Conservation (phyloP, 35 echinoderm and acorn worm species). For the Ophiothrix spiculata region DNA sequence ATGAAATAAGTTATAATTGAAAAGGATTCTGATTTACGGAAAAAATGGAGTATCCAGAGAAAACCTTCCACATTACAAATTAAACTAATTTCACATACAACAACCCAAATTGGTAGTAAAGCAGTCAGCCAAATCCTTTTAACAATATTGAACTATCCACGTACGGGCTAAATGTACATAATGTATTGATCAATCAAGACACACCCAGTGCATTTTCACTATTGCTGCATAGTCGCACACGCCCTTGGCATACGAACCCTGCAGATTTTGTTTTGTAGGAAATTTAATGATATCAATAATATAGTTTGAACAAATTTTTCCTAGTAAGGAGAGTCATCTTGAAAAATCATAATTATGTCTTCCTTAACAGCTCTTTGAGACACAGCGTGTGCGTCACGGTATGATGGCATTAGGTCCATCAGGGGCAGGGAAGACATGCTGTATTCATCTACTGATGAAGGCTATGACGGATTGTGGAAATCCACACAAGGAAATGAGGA, state of each 20-base stretch:
- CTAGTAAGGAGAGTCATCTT: neutral
- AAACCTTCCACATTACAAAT: too few relatives aligned
- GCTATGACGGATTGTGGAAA: slow-evolving; percentile 87
- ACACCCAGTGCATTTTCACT: neutral
- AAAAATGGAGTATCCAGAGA: too few relatives aligned
- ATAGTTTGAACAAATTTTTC: neutral
- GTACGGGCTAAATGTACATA: neutral
- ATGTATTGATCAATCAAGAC: neutral
- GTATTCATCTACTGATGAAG: slow-evolving; percentile 95
- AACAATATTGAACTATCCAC: too few relatives aligned
- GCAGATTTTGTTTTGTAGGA: neutral
- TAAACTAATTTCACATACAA: neutral
- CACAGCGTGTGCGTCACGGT: slow-evolving; percentile 92
- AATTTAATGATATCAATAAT: neutral
- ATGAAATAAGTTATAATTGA: neutral
- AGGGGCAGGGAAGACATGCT: slow-evolving; percentile 94
- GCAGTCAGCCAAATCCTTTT: neutral
- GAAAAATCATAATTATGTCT: neutral
- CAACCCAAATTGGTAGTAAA: too few relatives aligned
- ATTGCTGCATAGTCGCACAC: neutral
- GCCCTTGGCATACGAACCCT: neutral
- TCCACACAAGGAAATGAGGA: slow-evolving; percentile 95
- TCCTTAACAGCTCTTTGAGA: slow-evolving; percentile 73
- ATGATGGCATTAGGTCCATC: slow-evolving; percentile 93
- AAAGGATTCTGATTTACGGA: too few relatives aligned